Evolutionary conservation across 2,888 invertebrate species (phyloP).

Genomic region (Coenonympha glycerion): DNA sequence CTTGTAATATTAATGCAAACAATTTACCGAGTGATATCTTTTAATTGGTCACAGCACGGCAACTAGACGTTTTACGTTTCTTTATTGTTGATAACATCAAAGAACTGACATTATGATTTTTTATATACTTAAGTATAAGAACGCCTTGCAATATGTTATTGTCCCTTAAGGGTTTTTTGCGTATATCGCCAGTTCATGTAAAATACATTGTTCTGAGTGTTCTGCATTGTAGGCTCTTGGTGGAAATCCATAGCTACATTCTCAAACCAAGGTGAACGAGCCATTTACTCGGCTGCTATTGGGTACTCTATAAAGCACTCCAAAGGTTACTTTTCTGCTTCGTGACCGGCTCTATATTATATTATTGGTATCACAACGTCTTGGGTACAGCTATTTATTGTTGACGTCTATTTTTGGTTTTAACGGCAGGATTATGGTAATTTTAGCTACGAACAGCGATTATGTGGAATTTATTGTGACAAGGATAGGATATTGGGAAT

Average conservation of each 20-base stretch:
- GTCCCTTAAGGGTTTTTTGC: not conserved
- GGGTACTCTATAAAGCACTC: slow-evolving; percentile 42
- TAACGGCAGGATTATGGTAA: slow-evolving; percentile 32
- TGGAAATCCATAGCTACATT: slow-evolving; percentile 49
- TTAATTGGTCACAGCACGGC: slow-evolving; percentile 16
- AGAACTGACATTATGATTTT: not conserved
- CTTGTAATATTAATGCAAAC: slow-evolving; percentile 12
- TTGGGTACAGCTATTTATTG: slow-evolving; percentile 34
- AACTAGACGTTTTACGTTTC: slow-evolving; percentile 11
- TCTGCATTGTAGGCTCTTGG: slow-evolving; percentile 20
- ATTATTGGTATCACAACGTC: slow-evolving; percentile 37
- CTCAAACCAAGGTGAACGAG: slow-evolving; percentile 51
- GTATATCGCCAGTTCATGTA: not conserved
- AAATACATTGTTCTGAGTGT: slow-evolving; percentile 2
- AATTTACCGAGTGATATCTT: slow-evolving; percentile 13
- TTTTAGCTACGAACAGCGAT: slow-evolving; percentile 24
- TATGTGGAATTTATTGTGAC: slow-evolving; percentile 22
- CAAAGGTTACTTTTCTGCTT: slow-evolving; percentile 53
- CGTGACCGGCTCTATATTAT: slow-evolving; percentile 49
- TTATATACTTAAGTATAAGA: not conserved
- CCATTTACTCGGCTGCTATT: slow-evolving; percentile 45
- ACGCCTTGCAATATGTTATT: not conserved
- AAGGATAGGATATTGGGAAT: slow-evolving; percentile 22
- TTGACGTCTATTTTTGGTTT: slow-evolving; percentile 34
- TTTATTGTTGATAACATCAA: too few species aligned